These are phyloP conservation scores for Athalia cordata DNA, from an alignment of 2,888 invertebrate genomes.

Conservation along the genomic window DNA sequence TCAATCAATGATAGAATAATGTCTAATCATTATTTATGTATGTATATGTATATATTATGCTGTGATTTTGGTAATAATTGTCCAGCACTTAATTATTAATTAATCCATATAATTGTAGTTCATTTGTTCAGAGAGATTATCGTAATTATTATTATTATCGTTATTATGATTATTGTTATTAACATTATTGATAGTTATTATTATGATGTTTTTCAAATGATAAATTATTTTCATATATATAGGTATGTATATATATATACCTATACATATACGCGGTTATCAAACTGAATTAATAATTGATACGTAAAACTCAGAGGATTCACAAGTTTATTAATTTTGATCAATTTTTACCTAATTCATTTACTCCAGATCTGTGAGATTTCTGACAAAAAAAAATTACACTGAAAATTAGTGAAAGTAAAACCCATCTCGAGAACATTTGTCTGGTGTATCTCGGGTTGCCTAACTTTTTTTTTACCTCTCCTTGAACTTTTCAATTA, in stretches of 20 bases:
- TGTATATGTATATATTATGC: background rate
- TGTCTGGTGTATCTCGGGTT: too few species aligned
- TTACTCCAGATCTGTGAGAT: too few species aligned
- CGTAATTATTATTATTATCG: background rate
- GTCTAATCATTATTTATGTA: background rate
- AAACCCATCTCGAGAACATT: too few species aligned
- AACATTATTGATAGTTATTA: background rate
- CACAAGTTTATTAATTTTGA: too few species aligned
- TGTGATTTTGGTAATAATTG: background rate
- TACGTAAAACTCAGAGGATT: too few species aligned
- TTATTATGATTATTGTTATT: background rate
- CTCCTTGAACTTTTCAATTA: too few species aligned
- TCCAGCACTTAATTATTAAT: background rate
- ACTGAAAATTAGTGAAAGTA: too few species aligned
- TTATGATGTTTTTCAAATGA: background rate
- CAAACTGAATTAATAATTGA: too few species aligned
- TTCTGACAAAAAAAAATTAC: too few species aligned
- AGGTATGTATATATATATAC: background rate
- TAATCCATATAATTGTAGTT: background rate
- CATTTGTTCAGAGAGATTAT: background rate
- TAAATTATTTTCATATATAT: background rate
- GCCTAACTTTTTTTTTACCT: too few species aligned
- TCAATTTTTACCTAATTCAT: too few species aligned
- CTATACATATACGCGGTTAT: background rate
- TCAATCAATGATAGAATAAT: background rate